Evolutionary conservation across 2,113 vertebrate genomes (phyloP), one percentile per base, ranked within the genome.

Genomic region (Spea multiplicata): DNA sequence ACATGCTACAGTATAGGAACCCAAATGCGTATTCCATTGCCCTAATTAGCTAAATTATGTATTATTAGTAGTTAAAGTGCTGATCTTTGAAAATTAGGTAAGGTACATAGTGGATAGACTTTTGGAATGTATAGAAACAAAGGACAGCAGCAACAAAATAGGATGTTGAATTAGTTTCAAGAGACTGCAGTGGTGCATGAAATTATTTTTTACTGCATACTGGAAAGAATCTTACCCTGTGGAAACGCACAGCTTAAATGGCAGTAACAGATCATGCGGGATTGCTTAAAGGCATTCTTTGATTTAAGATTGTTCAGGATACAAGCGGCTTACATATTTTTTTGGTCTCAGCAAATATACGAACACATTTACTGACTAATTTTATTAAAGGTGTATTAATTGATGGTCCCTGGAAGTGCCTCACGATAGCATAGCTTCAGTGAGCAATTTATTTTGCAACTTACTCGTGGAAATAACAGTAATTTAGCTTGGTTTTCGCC

Each of bases 141-240:
- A 85, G 82, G 65, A 85, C 62, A 72, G 77, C 86, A 81, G 86
- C 81, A 84, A 87, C 85, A 87, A 89, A 91, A 91, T 82, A 81
- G 88, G 84, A 86, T 81, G 78, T 86, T 92, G 90, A 91, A 92
- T 93, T 92, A 88, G 90, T 91, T 93, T 90, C 85, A 85, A 92
- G 91, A 89, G 89, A 89, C 89, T 86, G 91, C 91, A 91, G 88
- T 86, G 88, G 92, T 91, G 93, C 94, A 92, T 94, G 91, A 94
- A 94, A 94, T 94, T 89, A 94, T 93, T 91, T 92, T 90, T 91
- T 90, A 86, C 86, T 88, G 88, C 84, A 61, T 83, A 86, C 87
- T 90, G 89, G 88, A 90, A 87, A 93, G 88, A 91, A 85, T 83
- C 78, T 84, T 86, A 85, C 87, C 90, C 83, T 62, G 84, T 84